Percentiles rank a stretch among this genome's conserved stretches.
Conservation (phyloP, 2,888 invertebrate species). For the Aleiodes alternator region DNA sequence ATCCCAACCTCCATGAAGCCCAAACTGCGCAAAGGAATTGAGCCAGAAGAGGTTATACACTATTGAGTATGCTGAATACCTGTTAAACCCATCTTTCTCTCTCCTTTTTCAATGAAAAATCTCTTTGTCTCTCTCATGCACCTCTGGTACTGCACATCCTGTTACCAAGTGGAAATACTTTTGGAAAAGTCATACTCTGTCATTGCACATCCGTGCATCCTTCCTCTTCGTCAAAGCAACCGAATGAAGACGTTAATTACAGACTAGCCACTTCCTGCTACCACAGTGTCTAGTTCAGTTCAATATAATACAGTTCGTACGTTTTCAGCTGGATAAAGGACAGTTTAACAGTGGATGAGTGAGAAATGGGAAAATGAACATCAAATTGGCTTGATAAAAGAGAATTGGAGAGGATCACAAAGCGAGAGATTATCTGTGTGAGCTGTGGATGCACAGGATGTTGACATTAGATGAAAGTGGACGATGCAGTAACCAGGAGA, state of each 20-base stretch:
- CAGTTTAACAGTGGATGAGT: slow-evolving; percentile 37
- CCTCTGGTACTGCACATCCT: slow-evolving; percentile 17
- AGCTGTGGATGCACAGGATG: background rate
- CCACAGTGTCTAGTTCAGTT: slow-evolving; percentile 39
- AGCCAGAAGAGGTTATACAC: background rate
- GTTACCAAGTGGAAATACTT: slow-evolving; percentile 20
- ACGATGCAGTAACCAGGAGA: too few species aligned
- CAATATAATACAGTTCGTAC: slow-evolving; percentile 43
- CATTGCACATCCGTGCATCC: slow-evolving; percentile 26
- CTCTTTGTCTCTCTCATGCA: background rate
- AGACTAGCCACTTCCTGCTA: slow-evolving; percentile 63
- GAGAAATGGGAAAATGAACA: background rate
- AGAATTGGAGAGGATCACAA: slow-evolving; percentile 18
- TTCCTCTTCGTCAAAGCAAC: slow-evolving; percentile 62
- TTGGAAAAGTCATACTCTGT: slow-evolving; percentile 35
- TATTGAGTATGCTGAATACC: slow-evolving; percentile 7
- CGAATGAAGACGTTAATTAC: slow-evolving; percentile 69
- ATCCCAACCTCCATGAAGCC: slow-evolving; percentile 21
- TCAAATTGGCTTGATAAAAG: slow-evolving; percentile 24
- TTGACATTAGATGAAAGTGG: too few species aligned
- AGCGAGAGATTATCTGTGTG: background rate
- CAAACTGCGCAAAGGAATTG: background rate
- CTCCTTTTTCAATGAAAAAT: background rate
- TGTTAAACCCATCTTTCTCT: background rate
- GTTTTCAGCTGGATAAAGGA: slow-evolving; percentile 40